A percentile compares a stretch with the other conserved stretches of the same genome.
phyloP scores from a whole-genome alignment of 2,113 vertebrate species.

The Vireo altiloquus region DNA sequence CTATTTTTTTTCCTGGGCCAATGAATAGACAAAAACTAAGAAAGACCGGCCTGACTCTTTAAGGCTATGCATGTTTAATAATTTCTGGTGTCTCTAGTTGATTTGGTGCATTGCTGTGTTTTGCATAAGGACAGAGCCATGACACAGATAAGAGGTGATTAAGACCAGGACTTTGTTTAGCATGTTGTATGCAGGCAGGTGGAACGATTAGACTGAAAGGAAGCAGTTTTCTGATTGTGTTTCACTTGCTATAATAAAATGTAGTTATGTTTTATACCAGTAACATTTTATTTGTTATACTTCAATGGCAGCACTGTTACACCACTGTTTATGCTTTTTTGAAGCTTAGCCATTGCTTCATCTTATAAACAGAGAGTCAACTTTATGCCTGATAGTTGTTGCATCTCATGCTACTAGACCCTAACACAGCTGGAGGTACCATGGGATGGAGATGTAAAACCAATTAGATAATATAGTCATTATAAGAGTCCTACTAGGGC shows the following conservation, averaged over 20 bases:
- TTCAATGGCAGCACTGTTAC: constrained; percentile 21
- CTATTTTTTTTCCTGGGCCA: not conserved
- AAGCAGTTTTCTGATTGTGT: not conserved
- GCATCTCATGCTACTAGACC: not conserved
- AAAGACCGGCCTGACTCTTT: not conserved
- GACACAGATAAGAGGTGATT: not conserved
- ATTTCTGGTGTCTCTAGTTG: not conserved
- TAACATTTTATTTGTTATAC: constrained; percentile 30
- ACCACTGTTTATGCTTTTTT: not conserved
- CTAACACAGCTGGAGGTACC: not conserved
- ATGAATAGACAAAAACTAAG: not conserved
- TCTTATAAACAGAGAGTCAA: constrained; percentile 1
- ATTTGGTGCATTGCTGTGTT: not conserved
- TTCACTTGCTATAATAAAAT: constrained; percentile 9
- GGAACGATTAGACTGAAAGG: not conserved
- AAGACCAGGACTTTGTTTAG: not conserved
- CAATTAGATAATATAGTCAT: not conserved
- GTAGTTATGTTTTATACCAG: constrained; percentile 3
- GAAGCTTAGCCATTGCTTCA: constrained; percentile 53
- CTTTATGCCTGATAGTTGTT: not conserved
- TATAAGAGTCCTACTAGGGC: not conserved
- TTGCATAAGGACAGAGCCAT: not conserved
- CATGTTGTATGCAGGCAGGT: not conserved
- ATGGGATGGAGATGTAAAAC: not conserved
- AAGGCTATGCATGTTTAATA: not conserved